These are phyloP conservation scores for Dreissena polymorpha DNA, from an alignment of 1,140 invertebrate genomes.

Conservation along the genomic window DNA sequence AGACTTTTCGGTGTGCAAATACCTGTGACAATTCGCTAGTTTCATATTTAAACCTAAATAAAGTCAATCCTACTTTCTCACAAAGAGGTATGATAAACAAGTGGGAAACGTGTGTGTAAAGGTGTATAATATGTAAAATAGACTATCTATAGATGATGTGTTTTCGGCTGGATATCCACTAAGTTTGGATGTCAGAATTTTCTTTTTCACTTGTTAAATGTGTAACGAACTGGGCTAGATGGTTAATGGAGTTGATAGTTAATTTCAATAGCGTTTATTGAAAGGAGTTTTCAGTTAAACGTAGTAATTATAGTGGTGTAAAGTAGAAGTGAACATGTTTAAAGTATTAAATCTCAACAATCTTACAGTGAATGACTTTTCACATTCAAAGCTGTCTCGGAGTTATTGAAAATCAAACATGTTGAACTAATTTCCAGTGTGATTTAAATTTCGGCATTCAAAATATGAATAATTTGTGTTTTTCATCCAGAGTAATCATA, in stretches of 20 bases:
- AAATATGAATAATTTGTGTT: not conserved
- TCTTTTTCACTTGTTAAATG: not conserved
- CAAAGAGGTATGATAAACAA: not conserved
- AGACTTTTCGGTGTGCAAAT: not conserved
- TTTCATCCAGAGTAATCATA: not conserved
- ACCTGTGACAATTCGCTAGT: not conserved
- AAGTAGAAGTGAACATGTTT: too few species aligned
- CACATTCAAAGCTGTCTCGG: too few species aligned
- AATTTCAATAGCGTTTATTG: too few species aligned
- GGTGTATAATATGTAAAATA: not conserved
- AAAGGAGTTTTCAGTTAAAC: too few species aligned
- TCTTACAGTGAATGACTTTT: too few species aligned
- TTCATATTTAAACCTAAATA: slow-evolving; percentile 4
- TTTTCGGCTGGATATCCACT: not conserved
- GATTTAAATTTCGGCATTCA: not conserved
- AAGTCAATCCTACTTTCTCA: not conserved
- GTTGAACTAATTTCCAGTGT: not conserved
- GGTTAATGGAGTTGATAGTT: too few species aligned
- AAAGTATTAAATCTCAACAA: too few species aligned
- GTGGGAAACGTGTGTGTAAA: not conserved
- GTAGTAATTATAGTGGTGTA: too few species aligned
- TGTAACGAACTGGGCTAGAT: too few species aligned
- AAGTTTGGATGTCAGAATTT: not conserved
- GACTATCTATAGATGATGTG: not conserved
- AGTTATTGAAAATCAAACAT: too few species aligned